Base-by-base conservation (phyloP, 1,140 invertebrate genomes). In the Dinoponera quadriceps region DNA sequence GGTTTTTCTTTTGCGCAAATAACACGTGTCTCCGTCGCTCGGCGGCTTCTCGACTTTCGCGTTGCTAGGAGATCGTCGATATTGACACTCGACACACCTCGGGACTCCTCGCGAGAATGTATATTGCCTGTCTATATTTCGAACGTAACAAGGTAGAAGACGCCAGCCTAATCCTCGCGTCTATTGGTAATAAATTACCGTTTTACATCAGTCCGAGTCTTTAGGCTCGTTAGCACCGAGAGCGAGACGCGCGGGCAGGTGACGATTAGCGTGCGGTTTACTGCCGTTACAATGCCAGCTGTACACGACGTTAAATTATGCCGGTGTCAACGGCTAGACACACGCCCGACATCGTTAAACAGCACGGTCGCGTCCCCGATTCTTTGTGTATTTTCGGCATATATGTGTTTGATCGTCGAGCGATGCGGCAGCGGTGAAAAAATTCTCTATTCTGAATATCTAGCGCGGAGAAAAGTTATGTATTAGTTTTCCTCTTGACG, bases 181-280 rank as follows among this genome's bases (percentile, higher is more conserved):
- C 55, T 71, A 83, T 49, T 57, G 81, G 38, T 51, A 69, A 87
- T 87, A 87, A 87, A 87, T 87, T 75, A 83, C 29, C n/a, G 54
- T 72, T 68, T 78, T 55, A 73, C 72, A 55, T 13, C 33, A 57
- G 33, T 38, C 55, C 48, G 20, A 68, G 66, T 13, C 62, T 73
- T 55, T 55, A 44, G 63, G 78, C 71, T 87, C 44, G 84, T 87
- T 87, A 87, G 51, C 75, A 57, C 14, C 25, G 33, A 18, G 13
- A 18, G 13, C 66, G 68, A 44, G 38, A 3, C 22, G 62, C 33
- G 49, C 14, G 62, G 11, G 18, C 72, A 80, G 62, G 62, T 74
- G 85, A 85, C 82, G 85, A 87, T 73, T 86, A 73, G 49, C 62
- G 62, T 65, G 51, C 66, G 54, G 66, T 49, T 20, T 57, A 65